Base-by-base conservation (phyloP, 2,113 vertebrate species). In the Nerophis ophidion region DNA sequence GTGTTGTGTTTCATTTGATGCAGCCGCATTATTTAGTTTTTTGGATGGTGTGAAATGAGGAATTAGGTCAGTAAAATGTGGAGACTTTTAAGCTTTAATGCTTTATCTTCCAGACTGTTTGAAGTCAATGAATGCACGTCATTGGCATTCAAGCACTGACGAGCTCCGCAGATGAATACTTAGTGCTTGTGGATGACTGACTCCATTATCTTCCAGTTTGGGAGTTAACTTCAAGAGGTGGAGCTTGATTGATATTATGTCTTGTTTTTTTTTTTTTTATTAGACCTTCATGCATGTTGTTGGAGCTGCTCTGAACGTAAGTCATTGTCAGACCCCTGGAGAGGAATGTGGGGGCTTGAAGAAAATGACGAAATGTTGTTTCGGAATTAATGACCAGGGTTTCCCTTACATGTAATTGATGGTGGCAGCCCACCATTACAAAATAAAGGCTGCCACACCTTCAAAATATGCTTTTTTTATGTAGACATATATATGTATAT, bases 51-150 rank as follows among this genome's bases (percentile, higher is more conserved):
- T 68, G 61, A 60, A 79, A 72, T 65, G 54, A 4, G 38, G 76
- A 84, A 75, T 76, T 76, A 36, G 78, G 80, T 80, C 80, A 83
- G 16, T 61, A 61, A 51, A 77, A 84, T 71, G 74, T 79, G 73
- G 68, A 78, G 40, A 12, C 44, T 63, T 56, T 79, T 79, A 65
- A 61, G 72, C 68, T 73, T 70, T 63, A 61, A 46, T 61, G 79
- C 71, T 77, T 82, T 77, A 83, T 75, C 68, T 67, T 68, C 40
- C 61, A 63, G 71, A 59, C 63, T 26, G 70, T 79, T 80, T 77
- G 75, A 79, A 84, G 78, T 77, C 53, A 44, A 63, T 48, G 54
- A 69, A 73, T 78, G 57, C 68, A 74, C 77, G 77, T 81, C 70
- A 71, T 76, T 81, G 76, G 74, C 77, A 81, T 83, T 82, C 69